Evolutionary conservation across 1,140 invertebrate species (phyloP).

Genomic region (Akabosia matsudoensis): DNA sequence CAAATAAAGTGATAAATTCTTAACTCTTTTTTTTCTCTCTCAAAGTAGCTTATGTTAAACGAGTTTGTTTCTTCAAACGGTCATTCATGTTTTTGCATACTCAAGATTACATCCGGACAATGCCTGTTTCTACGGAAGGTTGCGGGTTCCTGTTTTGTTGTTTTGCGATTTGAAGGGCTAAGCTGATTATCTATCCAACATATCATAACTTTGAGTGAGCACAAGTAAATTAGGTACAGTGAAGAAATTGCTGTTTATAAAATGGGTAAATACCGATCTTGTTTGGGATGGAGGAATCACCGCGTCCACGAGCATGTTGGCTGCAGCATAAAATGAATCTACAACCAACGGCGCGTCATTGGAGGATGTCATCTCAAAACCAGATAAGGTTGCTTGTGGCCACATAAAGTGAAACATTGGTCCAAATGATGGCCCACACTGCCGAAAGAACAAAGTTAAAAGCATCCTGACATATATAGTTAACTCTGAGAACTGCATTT

Average conservation of each 20-base stretch:
- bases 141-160: not conserved
- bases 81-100: not conserved
- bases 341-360: not conserved
- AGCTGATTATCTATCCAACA: not conserved
- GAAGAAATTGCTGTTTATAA: not conserved
- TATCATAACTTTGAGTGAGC: too few relatives aligned
- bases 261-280: conserved; percentile 27
- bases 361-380: conserved; percentile 31
- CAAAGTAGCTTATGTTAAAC: too few relatives aligned
- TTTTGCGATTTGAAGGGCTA: not conserved
- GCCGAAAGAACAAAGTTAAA: not conserved
- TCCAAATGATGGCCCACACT: conserved; percentile 46
- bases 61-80: not conserved
- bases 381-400: conserved; percentile 35
- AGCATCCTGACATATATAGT: too few relatives aligned
- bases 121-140: not conserved
- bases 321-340: conserved; percentile 41
- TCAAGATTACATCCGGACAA: not conserved
- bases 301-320: conserved; percentile 39
- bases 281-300: conserved; percentile 41
- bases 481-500: not conserved
- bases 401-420: conserved; percentile 45
- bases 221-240: too few relatives aligned
- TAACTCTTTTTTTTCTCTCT: not conserved
- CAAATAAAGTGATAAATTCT: not conserved